These are phyloP conservation scores for Dasysyrphus albostriatus DNA, from an alignment of 2,888 invertebrate genomes.

Conservation along the genomic window DNA sequence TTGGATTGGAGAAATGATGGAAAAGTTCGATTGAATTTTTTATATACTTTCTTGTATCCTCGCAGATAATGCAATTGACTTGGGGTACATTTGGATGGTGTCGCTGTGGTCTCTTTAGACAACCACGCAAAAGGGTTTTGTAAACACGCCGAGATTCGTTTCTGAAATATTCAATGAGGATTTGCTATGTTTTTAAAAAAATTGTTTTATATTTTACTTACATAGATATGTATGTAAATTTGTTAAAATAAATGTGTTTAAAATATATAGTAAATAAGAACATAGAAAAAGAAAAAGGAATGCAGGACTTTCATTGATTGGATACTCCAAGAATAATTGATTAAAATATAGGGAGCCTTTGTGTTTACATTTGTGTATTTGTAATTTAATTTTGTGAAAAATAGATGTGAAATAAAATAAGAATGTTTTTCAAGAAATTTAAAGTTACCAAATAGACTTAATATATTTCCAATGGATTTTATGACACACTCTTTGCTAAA, in stretches of 20 bases:
- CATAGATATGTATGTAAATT: neutral
- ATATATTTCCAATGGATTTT: too few relatives aligned
- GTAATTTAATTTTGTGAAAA: too few relatives aligned
- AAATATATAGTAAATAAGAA: slow-evolving; percentile 1
- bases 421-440: too few relatives aligned
- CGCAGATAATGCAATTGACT: slow-evolving; percentile 82
- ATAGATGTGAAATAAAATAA: too few relatives aligned
- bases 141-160: slow-evolving; percentile 83
- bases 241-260: neutral
- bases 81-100: slow-evolving; percentile 81
- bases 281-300: too few relatives aligned
- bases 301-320: too few relatives aligned
- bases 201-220: neutral
- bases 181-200: slow-evolving; percentile 44
- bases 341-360: too few relatives aligned
- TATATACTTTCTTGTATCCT: slow-evolving; percentile 83
- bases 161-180: slow-evolving; percentile 79
- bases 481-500: too few relatives aligned
- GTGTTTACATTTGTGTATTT: too few relatives aligned
- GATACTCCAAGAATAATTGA: too few relatives aligned
- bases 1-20: slow-evolving; percentile 84
- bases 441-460: too few relatives aligned
- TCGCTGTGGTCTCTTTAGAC: slow-evolving; percentile 82
- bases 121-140: slow-evolving; percentile 83
- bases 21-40: slow-evolving; percentile 82